Evolutionary conservation across 2,113 vertebrate species (phyloP), one percentile per base, ranked within the genome.

Genomic region (Siphamia tubifer): DNA sequence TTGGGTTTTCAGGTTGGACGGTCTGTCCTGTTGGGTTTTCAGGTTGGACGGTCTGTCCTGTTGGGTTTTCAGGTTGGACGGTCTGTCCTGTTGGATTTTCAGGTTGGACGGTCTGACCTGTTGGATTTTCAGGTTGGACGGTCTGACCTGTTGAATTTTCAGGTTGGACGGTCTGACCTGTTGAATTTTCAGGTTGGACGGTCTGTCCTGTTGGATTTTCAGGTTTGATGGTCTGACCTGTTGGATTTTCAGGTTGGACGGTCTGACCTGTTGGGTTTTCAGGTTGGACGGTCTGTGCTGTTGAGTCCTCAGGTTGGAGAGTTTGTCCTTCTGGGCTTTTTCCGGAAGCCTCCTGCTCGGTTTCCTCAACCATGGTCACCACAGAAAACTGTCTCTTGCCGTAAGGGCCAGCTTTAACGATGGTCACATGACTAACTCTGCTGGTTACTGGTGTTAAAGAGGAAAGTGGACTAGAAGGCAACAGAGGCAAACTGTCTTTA

Each of bases 311-410:
- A 61, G 39, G 2, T 58, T n/a, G n/a, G 64, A 6, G 32, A 17
- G 31, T 8, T 4, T 53, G 56, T 45, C 8, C 35, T 35, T 16
- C 52, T 48, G 66, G 36, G n/a, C 58, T 44, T 10, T 43, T 44
- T 11, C 20, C 6, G 51, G 28, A 48, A 6, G 58, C 3, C 10
- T 19, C 45, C 0, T 28, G 8, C 32, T 68, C 34, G 4, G 35
- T 47, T 11, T 73, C 68, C 15, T 85, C 85, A n/a, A 52, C 39
- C 65, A 81, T 79, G 2, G 74, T 82, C 28, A 81, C 64, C 24
- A 87, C 87, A 31, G 82, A 76, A 31, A 87, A 88, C 43, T 86
- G 75, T 40, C 74, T 69, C 49, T 70, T 81, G 58, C 81, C 85
- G 51, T 80, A 80, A 5, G 85, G 71, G 10, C 68, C 64, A 34